Evolutionary conservation across 1,140 invertebrate species (phyloP).

Genomic region (Penaeus chinensis): DNA sequence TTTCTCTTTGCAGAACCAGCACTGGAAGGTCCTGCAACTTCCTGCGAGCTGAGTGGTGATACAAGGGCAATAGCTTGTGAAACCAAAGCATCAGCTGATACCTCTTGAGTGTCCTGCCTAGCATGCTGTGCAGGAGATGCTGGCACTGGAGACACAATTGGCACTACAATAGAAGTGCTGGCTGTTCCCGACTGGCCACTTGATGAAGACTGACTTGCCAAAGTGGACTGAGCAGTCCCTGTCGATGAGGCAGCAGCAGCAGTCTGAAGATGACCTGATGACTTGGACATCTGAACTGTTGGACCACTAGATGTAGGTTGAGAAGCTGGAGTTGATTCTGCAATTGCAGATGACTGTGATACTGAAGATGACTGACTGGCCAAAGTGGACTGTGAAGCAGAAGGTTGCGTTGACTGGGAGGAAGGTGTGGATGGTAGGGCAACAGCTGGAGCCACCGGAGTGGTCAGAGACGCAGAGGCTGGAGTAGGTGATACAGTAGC

Average conservation of each 20-base stretch:
- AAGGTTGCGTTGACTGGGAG: slow-evolving; percentile 64
- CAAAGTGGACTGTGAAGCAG: slow-evolving; percentile 61
- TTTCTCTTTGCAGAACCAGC: slow-evolving; percentile 49
- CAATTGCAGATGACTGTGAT: slow-evolving; percentile 51
- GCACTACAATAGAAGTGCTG: slow-evolving; percentile 46
- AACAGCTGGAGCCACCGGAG: slow-evolving; percentile 60
- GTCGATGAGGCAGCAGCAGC: slow-evolving; percentile 44
- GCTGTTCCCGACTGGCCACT: slow-evolving; percentile 27
- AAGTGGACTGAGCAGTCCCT: slow-evolving; percentile 32
- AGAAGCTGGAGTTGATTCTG: slow-evolving; percentile 46
- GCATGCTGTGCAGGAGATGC: slow-evolving; percentile 15
- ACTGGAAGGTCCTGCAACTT: slow-evolving; percentile 40
- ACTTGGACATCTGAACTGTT: slow-evolving; percentile 16
- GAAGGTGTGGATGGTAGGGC: slow-evolving; percentile 42
- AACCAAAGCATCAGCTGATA: slow-evolving; percentile 58
- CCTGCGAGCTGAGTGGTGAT: slow-evolving; percentile 46
- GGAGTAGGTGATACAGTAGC: slow-evolving; percentile 65
- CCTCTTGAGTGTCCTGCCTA: slow-evolving; percentile 42
- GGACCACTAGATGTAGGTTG: slow-evolving; percentile 33
- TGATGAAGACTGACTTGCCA: slow-evolving; percentile 42
- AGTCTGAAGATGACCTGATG: slow-evolving; percentile 33
- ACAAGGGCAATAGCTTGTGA: slow-evolving; percentile 63
- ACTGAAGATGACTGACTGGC: slow-evolving; percentile 46
- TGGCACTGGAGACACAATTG: slow-evolving; percentile 36
- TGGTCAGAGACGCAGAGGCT: slow-evolving; percentile 60